Percentiles rank a stretch among this genome's conserved stretches.
phyloP scores from a whole-genome alignment of 2,113 vertebrate genomes.

The Choloepus hoffmanni region DNA sequence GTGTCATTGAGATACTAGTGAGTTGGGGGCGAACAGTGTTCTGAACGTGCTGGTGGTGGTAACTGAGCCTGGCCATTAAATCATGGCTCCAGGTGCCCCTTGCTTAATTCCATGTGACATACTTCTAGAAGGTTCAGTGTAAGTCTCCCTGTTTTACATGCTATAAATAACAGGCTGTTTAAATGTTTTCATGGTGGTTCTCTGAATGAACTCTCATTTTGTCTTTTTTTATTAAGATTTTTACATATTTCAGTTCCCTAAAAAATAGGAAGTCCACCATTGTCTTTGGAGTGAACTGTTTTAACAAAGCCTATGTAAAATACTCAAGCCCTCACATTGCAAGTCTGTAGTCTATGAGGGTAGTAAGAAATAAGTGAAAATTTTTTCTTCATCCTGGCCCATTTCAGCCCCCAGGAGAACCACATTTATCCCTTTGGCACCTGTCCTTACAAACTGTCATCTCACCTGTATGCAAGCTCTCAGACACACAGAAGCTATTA shows the following conservation, averaged over 20 bases:
- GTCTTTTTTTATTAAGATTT: not conserved
- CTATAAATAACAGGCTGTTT: not conserved
- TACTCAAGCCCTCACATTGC: not conserved
- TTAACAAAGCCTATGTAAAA: not conserved
- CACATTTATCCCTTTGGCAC: rapidly evolving
- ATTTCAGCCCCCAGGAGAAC: not conserved
- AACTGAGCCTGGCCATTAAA: not conserved
- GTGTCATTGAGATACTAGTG: not conserved
- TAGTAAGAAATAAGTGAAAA: not conserved
- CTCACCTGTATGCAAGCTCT: not conserved
- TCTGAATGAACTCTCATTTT: not conserved
- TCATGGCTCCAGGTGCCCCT: not conserved
- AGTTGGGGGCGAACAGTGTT: not conserved
- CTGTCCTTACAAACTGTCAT: not conserved
- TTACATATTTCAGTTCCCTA: not conserved
- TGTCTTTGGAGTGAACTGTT: not conserved
- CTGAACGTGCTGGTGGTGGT: not conserved
- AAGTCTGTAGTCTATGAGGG: not conserved
- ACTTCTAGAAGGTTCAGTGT: not conserved
- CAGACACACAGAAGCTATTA: not conserved
- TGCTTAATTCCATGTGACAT: not conserved
- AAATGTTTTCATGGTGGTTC: not conserved
- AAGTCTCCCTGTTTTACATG: not conserved
- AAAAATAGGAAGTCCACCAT: not conserved
- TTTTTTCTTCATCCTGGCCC: not conserved